Percentiles rank a stretch among this genome's conserved stretches.
Conservation (phyloP, 2,888 invertebrate genomes). For the Petrophora chlorosata region DNA sequence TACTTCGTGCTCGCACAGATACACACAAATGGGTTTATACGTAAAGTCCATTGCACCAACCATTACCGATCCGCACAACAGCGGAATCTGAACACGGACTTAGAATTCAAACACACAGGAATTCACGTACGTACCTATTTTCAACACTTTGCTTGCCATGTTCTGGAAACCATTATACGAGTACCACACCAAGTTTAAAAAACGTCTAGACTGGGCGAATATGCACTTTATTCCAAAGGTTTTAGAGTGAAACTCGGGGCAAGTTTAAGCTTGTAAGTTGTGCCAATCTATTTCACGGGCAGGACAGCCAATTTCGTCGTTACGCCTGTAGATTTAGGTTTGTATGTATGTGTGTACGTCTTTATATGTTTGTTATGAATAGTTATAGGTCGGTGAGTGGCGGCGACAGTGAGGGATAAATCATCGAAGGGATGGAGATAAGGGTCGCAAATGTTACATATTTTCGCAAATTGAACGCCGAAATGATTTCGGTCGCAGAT, state of each 20-base stretch:
- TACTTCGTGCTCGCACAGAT: constrained; percentile 6
- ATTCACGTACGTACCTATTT: constrained; percentile 40
- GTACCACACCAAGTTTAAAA: constrained; percentile 38
- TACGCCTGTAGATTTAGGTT: constrained; percentile 47
- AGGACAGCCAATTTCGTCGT: constrained; percentile 67
- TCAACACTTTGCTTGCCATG: constrained; percentile 38
- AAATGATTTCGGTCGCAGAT: constrained; percentile 26
- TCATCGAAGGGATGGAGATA: constrained; percentile 24
- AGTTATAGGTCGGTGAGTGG: constrained; percentile 14
- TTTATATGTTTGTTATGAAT: constrained; percentile 18
- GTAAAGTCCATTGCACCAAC: not conserved
- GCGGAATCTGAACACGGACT: constrained; percentile 25
- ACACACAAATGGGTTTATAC: constrained; percentile 1
- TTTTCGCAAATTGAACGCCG: constrained; percentile 27
- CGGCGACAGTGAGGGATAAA: constrained; percentile 14
- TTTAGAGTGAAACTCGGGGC: constrained; percentile 29
- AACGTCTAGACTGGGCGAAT: constrained; percentile 25
- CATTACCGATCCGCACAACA: constrained; percentile 1
- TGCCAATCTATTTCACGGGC: constrained; percentile 59
- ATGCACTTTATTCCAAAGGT: constrained; percentile 23
- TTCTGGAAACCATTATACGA: constrained; percentile 53
- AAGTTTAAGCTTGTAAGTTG: constrained; percentile 42
- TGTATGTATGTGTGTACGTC: constrained; percentile 18
- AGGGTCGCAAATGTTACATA: constrained; percentile 29
- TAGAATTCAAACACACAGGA: constrained; percentile 30